Percentiles rank a stretch among this genome's conserved stretches.
phyloP scores from a whole-genome alignment of 2,888 invertebrate genomes.

The Hirtodrosophila histrioides region DNA sequence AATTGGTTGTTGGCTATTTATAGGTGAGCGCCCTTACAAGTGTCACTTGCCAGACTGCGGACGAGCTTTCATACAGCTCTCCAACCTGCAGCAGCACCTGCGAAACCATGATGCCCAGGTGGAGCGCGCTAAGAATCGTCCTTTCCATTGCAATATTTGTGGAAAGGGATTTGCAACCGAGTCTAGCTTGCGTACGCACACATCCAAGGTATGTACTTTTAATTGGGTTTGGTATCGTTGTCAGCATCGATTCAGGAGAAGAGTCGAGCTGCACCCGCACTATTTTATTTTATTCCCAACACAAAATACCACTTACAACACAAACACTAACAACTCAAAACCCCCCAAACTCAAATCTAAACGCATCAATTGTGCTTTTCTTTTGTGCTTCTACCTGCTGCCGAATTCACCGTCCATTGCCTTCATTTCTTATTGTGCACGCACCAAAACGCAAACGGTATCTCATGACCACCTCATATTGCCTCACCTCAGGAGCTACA shows the following conservation, averaged over 20 bases:
- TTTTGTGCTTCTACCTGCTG: constrained; percentile 17
- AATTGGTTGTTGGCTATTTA: constrained; percentile 36
- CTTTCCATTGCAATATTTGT: constrained; percentile 98
- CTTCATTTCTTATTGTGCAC: constrained; percentile 26
- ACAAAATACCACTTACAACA: not conserved
- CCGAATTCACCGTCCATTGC: constrained; percentile 10
- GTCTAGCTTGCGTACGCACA: constrained; percentile 96
- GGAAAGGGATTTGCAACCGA: constrained; percentile 98
- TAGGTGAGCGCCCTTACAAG: constrained; percentile 97
- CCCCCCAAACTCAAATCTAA: not conserved
- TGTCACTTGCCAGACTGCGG: constrained; percentile 98
- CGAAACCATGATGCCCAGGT: constrained; percentile 98
- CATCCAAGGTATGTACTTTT: constrained; percentile 95
- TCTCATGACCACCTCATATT: constrained; percentile 14
- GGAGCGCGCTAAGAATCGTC: constrained; percentile 96
- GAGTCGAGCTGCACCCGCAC: too few species aligned
- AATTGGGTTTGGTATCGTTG: not conserved
- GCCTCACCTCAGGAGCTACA: constrained; percentile 89
- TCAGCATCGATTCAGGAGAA: not conserved
- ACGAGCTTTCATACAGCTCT: constrained; percentile 97
- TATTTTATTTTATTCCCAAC: constrained; percentile 1
- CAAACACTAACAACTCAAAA: not conserved
- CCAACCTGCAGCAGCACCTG: constrained; percentile 97
- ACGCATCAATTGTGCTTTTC: constrained; percentile 1
- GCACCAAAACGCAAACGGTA: constrained; percentile 15